Base-by-base conservation (phyloP, 2,888 invertebrate genomes). In the Nysson spinosus region DNA sequence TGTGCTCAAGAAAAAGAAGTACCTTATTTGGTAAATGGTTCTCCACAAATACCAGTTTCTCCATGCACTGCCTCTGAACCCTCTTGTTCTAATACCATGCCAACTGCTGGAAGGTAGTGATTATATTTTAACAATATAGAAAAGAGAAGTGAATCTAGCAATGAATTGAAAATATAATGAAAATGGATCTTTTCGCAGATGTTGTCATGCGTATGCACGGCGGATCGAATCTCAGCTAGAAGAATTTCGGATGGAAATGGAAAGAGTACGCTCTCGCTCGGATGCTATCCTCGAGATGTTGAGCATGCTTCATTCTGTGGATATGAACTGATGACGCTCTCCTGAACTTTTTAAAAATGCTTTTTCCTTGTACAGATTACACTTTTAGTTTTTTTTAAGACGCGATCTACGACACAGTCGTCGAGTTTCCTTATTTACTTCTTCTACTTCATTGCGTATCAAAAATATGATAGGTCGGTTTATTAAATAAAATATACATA, bases 251-350 rank as follows among this genome's bases (percentile, higher is more conserved):
- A 67, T 64, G 12, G 81, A 83, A 62, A 79, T 84, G 75, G 83
- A 83, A 46, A 79, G 77, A 55, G 69, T 86, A 30, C 80, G 78
- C 20, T 78, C 78, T 3, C 82, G 80, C 46, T 83, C 84, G 0
- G 80, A 83, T 47, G 77, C 77, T 16, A 65, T 85, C 9, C 76
- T 80, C 16, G 75, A 83, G 32, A 80, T 83, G 83, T 76, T 85
- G 46, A 77, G 79, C 50, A 75, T 77, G 47, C 68, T 83, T 52
- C 69, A 68, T 16, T 63, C 76, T 20, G 62, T 64, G 47, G 76
- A 77, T 19, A 64, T 44, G 49, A 75, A 76, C 44, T 76, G 60
- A 76, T 47, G 40, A 32, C 65, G 47, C 44, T 49, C 26, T 40
- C 42, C 5, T 22, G 1, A 47, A 42, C 30, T 24, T 32, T 60